These are phyloP conservation scores for Thera britannica DNA, from an alignment of 2,888 invertebrate genomes.

Conservation along the genomic window DNA sequence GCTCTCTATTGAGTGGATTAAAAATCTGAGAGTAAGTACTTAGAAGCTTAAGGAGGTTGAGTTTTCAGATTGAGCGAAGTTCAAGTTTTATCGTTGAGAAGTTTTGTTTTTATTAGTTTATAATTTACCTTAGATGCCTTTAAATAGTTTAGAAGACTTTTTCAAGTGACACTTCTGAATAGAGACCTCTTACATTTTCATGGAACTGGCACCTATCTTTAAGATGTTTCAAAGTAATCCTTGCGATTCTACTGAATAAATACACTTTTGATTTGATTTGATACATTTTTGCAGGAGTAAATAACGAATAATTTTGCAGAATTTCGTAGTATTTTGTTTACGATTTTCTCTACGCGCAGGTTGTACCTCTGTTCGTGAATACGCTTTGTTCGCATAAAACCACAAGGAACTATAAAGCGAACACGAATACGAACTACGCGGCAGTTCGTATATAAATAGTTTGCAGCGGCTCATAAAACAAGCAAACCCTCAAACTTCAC, in stretches of 20 bases:
- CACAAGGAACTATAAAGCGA: conserved; percentile 13
- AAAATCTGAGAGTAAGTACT: conserved; percentile 14
- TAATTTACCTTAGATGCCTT: no score
- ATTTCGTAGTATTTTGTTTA: background rate
- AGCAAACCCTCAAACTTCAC: conserved; percentile 21
- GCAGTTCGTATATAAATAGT: conserved; percentile 11
- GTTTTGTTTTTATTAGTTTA: background rate
- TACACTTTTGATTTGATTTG: no score
- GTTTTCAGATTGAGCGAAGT: conserved; percentile 2
- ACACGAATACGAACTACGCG: background rate
- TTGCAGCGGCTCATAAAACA: conserved; percentile 21
- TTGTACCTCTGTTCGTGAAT: background rate
- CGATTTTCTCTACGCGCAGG: background rate
- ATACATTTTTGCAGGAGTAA: no score
- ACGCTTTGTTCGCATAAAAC: conserved; percentile 4
- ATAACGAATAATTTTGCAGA: no score
- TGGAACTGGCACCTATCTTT: no score
- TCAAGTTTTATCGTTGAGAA: background rate
- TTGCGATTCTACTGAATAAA: no score
- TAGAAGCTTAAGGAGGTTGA: conserved; percentile 1
- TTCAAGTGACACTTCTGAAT: no score
- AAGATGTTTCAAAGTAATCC: no score
- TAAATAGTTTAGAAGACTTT: no score
- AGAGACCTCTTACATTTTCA: no score
- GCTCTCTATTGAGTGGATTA: conserved; percentile 9